phyloP scores from a whole-genome alignment of 2,888 invertebrate species.

The Orgyia antiqua region DNA sequence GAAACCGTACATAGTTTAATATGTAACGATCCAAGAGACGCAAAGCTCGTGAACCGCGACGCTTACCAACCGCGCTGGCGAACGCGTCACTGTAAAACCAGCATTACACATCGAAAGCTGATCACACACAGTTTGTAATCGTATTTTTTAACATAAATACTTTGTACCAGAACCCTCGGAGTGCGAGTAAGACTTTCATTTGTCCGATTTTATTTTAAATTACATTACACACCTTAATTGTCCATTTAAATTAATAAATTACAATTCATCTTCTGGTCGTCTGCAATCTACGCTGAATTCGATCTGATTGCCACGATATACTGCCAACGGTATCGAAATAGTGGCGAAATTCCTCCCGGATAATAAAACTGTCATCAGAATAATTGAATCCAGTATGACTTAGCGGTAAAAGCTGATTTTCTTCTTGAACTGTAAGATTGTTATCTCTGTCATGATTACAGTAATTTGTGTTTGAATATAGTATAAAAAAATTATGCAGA shows the following conservation, averaged over 20 bases:
- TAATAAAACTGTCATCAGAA: conserved; percentile 8
- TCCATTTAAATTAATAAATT: too few relatives aligned
- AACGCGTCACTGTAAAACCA: not conserved
- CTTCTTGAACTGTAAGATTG: not conserved
- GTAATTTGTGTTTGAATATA: conserved; percentile 9
- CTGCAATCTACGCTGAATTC: too few relatives aligned
- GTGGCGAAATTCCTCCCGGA: conserved; percentile 4
- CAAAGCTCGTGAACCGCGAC: not conserved
- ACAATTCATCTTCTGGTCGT: too few relatives aligned
- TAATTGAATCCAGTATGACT: conserved; percentile 5
- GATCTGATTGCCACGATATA: conserved; percentile 4
- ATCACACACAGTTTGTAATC: too few relatives aligned
- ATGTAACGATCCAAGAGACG: not conserved
- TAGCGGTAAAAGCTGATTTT: not conserved
- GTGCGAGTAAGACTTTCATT: too few relatives aligned
- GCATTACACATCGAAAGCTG: too few relatives aligned
- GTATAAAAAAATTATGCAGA: not conserved
- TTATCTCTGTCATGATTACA: conserved; percentile 5
- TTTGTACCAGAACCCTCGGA: too few relatives aligned
- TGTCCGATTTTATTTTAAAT: too few relatives aligned
- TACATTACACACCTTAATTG: too few relatives aligned
- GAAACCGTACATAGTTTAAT: too few relatives aligned
- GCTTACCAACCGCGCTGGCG: not conserved
- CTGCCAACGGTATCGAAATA: conserved; percentile 2
- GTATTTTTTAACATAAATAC: too few relatives aligned